A percentile compares a stretch with the other conserved stretches of the same genome.
Evolutionary conservation across 2,888 invertebrate genomes (phyloP).

Genomic region (Phaonia tiefii): DNA sequence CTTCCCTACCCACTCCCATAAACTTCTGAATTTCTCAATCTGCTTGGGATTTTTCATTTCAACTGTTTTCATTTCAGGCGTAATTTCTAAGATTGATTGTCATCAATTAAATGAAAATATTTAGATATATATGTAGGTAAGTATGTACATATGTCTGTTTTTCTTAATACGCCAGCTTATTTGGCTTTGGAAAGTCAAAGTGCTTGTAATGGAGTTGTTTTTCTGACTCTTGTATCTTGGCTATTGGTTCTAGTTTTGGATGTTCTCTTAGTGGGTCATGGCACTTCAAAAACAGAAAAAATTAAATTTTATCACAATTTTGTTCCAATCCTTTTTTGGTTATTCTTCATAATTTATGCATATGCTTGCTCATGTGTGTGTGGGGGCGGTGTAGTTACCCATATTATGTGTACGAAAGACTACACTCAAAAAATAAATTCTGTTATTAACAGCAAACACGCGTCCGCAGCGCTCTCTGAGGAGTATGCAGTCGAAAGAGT

Average conservation of each 20-base stretch:
- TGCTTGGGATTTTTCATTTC: slow-evolving; percentile 3
- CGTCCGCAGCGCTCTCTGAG: too few species aligned
- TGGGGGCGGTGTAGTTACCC: neutral
- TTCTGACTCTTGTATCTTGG: too few species aligned
- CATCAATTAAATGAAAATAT: slow-evolving; percentile 62
- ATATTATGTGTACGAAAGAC: too few species aligned
- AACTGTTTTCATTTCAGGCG: slow-evolving; percentile 34
- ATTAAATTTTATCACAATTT: neutral
- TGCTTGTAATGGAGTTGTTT: too few species aligned
- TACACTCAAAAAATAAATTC: too few species aligned
- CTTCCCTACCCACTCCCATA: neutral
- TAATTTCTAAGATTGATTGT: slow-evolving; percentile 62
- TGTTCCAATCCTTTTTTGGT: slow-evolving; percentile 23
- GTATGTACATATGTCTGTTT: too few species aligned
- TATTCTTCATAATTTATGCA: slow-evolving; percentile 8
- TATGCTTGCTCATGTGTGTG: neutral
- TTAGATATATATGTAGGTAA: too few species aligned
- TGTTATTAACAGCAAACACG: too few species aligned
- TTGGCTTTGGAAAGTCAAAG: too few species aligned
- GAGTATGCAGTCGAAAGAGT: too few species aligned
- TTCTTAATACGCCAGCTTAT: too few species aligned
- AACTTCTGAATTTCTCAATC: neutral
- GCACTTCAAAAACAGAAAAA: neutral
- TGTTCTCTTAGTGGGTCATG: slow-evolving; percentile 42
- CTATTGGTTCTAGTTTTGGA: too few species aligned